Evolutionary conservation across 2,888 invertebrate genomes (phyloP).

Genomic region (Philopedon plagiatum): DNA sequence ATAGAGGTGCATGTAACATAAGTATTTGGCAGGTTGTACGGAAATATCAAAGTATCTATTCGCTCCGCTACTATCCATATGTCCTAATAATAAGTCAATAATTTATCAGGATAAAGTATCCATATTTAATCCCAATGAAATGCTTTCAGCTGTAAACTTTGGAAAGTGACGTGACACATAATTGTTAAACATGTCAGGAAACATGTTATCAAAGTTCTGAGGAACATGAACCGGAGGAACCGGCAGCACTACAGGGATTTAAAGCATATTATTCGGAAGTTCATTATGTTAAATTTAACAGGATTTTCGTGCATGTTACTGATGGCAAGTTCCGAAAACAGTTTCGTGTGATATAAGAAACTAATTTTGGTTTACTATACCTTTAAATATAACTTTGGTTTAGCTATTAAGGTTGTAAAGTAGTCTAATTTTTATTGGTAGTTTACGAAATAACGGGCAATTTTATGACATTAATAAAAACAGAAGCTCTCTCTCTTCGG

Average conservation of each 20-base stretch:
- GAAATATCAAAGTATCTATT: no score
- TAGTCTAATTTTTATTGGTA: neutral
- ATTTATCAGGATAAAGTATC: neutral
- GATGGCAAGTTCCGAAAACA: neutral
- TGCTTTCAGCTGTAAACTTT: conserved; percentile 1
- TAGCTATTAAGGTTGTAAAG: neutral
- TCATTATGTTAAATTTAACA: conserved; percentile 18
- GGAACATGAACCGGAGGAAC: neutral
- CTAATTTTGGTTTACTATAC: conserved; percentile 16
- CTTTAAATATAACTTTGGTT: conserved; percentile 8
- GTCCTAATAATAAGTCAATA: no score
- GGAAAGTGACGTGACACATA: conserved; percentile 17
- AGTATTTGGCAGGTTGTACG: no score
- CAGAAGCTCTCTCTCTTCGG: neutral
- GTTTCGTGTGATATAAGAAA: neutral
- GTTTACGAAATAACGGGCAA: neutral
- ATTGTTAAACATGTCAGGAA: conserved; percentile 32
- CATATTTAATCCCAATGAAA: conserved; percentile 3
- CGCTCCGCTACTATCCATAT: no score
- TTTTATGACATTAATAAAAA: conserved; percentile 20
- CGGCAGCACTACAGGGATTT: neutral
- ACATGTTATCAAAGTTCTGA: conserved; percentile 15
- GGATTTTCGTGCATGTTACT: conserved; percentile 1
- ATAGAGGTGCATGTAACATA: no score
- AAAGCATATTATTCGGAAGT: conserved; percentile 5